These are phyloP conservation scores for Vultur gryphus DNA, from an alignment of 2,797 vertebrate species.

Conservation along the genomic window DNA sequence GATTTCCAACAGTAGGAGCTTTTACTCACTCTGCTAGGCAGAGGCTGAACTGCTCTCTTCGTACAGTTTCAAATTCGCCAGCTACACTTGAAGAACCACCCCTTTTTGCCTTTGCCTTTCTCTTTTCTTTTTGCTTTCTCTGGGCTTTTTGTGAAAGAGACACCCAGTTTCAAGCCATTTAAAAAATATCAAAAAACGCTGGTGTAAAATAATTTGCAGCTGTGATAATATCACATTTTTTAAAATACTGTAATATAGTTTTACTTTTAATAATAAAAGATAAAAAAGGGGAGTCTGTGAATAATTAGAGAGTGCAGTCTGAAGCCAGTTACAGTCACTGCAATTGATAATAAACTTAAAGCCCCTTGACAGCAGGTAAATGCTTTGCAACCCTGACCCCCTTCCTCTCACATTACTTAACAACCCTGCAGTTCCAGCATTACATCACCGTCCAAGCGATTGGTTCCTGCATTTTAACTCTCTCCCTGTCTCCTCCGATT, in stretches of 20 bases:
- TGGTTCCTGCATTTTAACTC: conserved; percentile 82
- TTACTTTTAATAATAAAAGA: conserved; percentile 83
- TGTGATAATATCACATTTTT: conserved; percentile 77
- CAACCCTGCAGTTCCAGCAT: conserved; percentile 85
- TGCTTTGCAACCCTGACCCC: conserved; percentile 91
- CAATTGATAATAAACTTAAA: conserved; percentile 92
- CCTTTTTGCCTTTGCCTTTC: conserved; percentile 32
- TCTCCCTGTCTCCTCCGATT: conserved; percentile 80
- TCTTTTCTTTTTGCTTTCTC: background rate
- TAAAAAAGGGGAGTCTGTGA: conserved; percentile 80
- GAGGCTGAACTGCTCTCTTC: background rate
- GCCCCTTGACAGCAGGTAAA: conserved; percentile 93
- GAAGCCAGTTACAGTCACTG: conserved; percentile 86
- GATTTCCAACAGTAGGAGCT: background rate
- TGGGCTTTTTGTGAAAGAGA: conserved; percentile 46
- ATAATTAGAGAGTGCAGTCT: conserved; percentile 86
- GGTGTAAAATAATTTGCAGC: conserved; percentile 80
- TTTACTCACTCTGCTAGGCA: conserved; percentile 36
- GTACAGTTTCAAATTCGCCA: conserved; percentile 44
- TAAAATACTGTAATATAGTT: conserved; percentile 69
- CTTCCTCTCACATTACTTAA: conserved; percentile 93
- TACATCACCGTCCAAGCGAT: conserved; percentile 85
- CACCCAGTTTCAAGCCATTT: conserved; percentile 54
- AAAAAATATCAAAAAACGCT: conserved; percentile 51
- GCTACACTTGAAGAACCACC: conserved; percentile 46